Evolutionary conservation across 2,888 invertebrate species (phyloP), one percentile per base, ranked within the genome.

Genomic region (Lutraria lutraria): DNA sequence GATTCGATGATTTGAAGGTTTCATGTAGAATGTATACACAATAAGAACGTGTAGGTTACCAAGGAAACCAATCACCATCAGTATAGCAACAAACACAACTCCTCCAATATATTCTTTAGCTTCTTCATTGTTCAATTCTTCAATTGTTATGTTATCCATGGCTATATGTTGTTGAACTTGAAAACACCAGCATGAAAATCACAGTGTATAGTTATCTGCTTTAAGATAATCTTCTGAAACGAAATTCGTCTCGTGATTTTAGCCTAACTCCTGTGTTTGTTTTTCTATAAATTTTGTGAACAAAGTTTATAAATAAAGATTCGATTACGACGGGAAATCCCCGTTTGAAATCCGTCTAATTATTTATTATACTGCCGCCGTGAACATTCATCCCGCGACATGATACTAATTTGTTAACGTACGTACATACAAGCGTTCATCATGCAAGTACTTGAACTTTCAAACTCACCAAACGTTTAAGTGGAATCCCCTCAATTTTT

Each of bases 41-140:
- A 91, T 81, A 25, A 93, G 81, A 63, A 93, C 93, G 87, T 93
- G 93, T 12, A 89, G 29, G 72, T 93, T 93, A 13, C 93, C 93
- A 29, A 93, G 79, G 60, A 93, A 82, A 19, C 93, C 93, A n/a
- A 89, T 53, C 16, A 83, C 60, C 92, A 93, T 93, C 16, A 92
- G 53, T 29, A 93, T 72, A 8, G 89, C 43, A 52, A 93, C 91
- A 83, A 93, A 91, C 53, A 92, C 88, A 4, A 91, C 88, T 6
- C 92, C 93, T 16, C 93, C 93, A 25, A 91, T 68, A 29, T 92
- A 88, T 56, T 90, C 84, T n/a, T 88, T 89, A 1, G 91, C 86
- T 60, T 89, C 88, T 31, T 89, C 90, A 16, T 81, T 12, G 43
- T 93, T 93, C 0, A 91, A 84, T 25, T 83, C 60, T 21, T n/a